A percentile compares a stretch with the other conserved stretches of the same genome.
These are phyloP conservation scores for Axea sp. DNA, from an alignment of 2,888 invertebrate genomes.

Conservation along the genomic window DNA sequence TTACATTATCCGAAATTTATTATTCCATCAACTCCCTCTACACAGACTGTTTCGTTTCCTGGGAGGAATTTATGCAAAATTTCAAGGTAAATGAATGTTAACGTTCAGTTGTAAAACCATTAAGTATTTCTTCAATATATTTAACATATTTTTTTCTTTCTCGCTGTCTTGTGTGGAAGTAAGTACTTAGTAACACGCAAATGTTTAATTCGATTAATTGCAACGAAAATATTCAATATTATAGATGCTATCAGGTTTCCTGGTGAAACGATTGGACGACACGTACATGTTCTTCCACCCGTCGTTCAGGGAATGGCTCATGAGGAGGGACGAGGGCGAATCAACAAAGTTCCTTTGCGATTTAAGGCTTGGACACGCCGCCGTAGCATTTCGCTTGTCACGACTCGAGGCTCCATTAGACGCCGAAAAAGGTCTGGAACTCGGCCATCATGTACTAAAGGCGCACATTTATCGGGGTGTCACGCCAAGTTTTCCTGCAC, in stretches of 20 bases:
- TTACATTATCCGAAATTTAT: constrained; percentile 94
- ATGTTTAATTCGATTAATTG: constrained; percentile 3
- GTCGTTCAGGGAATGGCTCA: constrained; percentile 98
- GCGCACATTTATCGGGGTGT: constrained; percentile 96
- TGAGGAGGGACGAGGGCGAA: constrained; percentile 91
- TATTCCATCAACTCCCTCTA: constrained; percentile 94
- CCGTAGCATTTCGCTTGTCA: constrained; percentile 93
- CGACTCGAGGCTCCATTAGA: constrained; percentile 92
- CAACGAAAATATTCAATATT: constrained; percentile 49
- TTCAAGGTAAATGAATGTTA: constrained; percentile 83
- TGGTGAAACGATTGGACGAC: constrained; percentile 94
- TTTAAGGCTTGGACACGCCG: constrained; percentile 93
- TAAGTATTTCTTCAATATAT: not conserved
- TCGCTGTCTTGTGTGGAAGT: constrained; percentile 1
- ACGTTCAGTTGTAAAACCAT: no score
- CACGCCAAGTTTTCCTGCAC: constrained; percentile 85
- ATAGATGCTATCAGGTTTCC: constrained; percentile 88
- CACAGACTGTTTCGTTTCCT: constrained; percentile 88
- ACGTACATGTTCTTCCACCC: constrained; percentile 99
- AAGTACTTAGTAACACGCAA: constrained; percentile 1
- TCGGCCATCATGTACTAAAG: constrained; percentile 97
- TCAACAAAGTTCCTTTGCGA: constrained; percentile 96
- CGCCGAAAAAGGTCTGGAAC: constrained; percentile 92
- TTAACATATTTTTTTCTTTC: not conserved
- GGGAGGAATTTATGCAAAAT: constrained; percentile 94